These are phyloP conservation scores for Drosophila quadrilineata DNA, from an alignment of 1,140 invertebrate genomes.

Conservation along the genomic window DNA sequence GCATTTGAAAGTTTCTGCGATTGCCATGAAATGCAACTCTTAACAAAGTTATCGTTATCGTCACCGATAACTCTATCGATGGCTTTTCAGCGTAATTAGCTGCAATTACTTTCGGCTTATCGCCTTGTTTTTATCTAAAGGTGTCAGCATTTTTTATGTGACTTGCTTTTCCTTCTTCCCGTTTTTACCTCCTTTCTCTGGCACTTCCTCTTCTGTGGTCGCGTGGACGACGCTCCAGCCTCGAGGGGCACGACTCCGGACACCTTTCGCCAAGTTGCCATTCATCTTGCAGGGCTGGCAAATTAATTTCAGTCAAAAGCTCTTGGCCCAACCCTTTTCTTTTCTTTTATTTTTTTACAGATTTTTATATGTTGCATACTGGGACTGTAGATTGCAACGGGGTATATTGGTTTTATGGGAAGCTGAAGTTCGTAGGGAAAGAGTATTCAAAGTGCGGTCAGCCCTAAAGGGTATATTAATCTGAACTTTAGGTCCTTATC, in stretches of 20 bases:
- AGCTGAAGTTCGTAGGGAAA: too few species aligned
- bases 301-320: slow-evolving; percentile 62
- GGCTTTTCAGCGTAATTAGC: too few species aligned
- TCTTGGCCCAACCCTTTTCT: slow-evolving; percentile 34
- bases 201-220: slow-evolving; percentile 40
- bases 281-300: slow-evolving; percentile 45
- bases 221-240: neutral
- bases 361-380: too few species aligned
- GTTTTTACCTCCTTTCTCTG: too few species aligned
- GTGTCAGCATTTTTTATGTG: slow-evolving; percentile 54
- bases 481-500: neutral
- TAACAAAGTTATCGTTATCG: too few species aligned
- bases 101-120: neutral
- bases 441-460: neutral
- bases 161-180: too few species aligned
- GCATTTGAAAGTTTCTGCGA: too few species aligned
- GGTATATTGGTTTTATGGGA: too few species aligned
- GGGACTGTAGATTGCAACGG: too few species aligned
- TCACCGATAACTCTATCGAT: slow-evolving; percentile 1
- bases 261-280: slow-evolving; percentile 38
- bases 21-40: too few species aligned
- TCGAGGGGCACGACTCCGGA: slow-evolving; percentile 8
- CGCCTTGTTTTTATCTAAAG: slow-evolving; percentile 36
- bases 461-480: neutral
- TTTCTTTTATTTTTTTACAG: slow-evolving; percentile 11